A percentile compares a stretch with the other conserved stretches of the same genome.
Evolutionary conservation across 2,113 vertebrate genomes (phyloP).

Genomic region (Aegithalos caudatus): DNA sequence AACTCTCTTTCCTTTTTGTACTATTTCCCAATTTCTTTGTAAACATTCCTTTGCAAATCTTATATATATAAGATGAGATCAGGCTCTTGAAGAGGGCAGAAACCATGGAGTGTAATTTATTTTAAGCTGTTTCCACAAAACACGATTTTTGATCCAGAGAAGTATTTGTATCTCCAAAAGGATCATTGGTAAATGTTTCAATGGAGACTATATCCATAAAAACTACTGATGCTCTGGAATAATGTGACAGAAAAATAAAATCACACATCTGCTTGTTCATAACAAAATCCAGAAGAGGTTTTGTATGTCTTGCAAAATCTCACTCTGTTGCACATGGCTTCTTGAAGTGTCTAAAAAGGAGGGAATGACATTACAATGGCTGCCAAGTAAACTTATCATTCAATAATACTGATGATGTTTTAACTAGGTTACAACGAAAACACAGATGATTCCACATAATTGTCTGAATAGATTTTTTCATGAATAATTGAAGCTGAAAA

Average conservation of each 20-base stretch:
- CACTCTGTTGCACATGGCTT: conserved; percentile 63
- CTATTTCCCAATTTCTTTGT: conserved; percentile 96
- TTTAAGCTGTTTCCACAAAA: conserved; percentile 57
- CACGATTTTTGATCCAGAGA: conserved; percentile 31
- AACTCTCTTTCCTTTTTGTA: conserved; percentile 91
- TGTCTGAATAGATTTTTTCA: background rate
- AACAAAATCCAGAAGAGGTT: conserved; percentile 34
- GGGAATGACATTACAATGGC: conserved; percentile 24
- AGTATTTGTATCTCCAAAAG: conserved; percentile 35
- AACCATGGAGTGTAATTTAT: conserved; percentile 88
- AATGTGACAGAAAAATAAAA: background rate
- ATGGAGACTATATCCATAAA: background rate
- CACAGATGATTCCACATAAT: background rate
- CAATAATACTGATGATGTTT: background rate
- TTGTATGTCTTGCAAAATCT: conserved; percentile 52
- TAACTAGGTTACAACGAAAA: background rate
- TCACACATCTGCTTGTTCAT: background rate
- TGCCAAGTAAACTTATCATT: background rate
- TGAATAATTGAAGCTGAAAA: background rate
- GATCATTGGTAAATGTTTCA: conserved; percentile 37
- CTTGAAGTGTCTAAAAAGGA: conserved; percentile 73
- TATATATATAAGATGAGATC: conserved; percentile 86
- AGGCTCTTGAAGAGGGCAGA: conserved; percentile 87
- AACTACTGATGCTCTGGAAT: background rate
- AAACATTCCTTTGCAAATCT: conserved; percentile 99